phyloP scores from a whole-genome alignment of 1,140 invertebrate species.

The Scaptomyza graminum region DNA sequence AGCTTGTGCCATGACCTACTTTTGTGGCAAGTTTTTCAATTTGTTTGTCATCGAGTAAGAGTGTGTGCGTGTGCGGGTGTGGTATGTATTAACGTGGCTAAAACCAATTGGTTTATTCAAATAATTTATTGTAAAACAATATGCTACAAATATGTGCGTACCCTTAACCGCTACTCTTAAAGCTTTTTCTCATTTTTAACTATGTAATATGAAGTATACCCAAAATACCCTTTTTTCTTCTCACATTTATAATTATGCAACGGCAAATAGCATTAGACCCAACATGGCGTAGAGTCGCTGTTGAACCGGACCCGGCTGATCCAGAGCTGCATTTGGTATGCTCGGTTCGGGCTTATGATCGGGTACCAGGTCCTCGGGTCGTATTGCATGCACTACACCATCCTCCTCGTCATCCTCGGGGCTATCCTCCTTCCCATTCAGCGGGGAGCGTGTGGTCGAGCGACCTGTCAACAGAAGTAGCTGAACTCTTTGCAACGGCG shows the following conservation, averaged over 20 bases:
- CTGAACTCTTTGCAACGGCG: constrained; percentile 55
- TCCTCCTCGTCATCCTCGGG: neutral
- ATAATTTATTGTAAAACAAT: constrained; percentile 65
- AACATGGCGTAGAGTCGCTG: constrained; percentile 38
- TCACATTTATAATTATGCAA: constrained; percentile 21
- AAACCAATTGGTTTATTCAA: constrained; percentile 66
- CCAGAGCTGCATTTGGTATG: constrained; percentile 25
- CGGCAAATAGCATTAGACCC: constrained; percentile 41
- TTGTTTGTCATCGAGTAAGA: constrained; percentile 47
- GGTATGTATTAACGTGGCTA: constrained; percentile 33
- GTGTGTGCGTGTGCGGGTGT: constrained; percentile 5
- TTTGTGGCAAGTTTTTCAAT: constrained; percentile 74
- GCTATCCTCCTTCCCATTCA: neutral
- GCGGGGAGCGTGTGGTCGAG: constrained; percentile 21
- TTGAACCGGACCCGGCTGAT: constrained; percentile 4
- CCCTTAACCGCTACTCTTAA: constrained; percentile 66
- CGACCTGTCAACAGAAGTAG: constrained; percentile 44
- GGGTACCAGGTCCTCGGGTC: constrained; percentile 52
- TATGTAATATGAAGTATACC: constrained; percentile 26
- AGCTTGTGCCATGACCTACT: constrained; percentile 72
- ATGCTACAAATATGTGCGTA: constrained; percentile 54
- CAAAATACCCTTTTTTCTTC: neutral
- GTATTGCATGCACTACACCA: constrained; percentile 9
- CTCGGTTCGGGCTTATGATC: constrained; percentile 9
- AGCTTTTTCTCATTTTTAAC: constrained; percentile 65